Evolutionary conservation across 2,888 invertebrate genomes (phyloP).

Genomic region (Cantharis rufa): DNA sequence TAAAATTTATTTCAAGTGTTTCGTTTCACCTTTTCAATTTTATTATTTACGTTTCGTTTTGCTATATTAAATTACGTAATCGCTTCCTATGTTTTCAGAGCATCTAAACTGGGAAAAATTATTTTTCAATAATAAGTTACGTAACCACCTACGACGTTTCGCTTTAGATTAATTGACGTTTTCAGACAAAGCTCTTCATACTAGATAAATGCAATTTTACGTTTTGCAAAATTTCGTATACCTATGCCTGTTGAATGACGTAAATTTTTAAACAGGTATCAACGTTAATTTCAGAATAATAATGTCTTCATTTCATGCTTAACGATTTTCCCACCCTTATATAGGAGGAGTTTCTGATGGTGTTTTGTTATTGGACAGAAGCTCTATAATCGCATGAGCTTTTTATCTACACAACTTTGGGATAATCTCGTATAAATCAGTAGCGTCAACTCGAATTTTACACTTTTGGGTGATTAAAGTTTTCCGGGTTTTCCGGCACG

Average conservation of each 20-base stretch:
- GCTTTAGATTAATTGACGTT: neutral
- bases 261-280: neutral
- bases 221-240: neutral
- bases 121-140: neutral
- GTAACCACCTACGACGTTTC: neutral
- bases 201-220: neutral
- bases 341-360: slow-evolving; percentile 8
- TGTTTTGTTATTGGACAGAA: slow-evolving; percentile 36
- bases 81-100: too few species aligned
- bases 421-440: neutral
- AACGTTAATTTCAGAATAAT: neutral
- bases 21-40: neutral
- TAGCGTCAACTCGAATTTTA: neutral
- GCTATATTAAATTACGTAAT: neutral
- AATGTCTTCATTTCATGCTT: slow-evolving; percentile 5
- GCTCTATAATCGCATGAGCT: slow-evolving; percentile 39
- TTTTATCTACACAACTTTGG: slow-evolving; percentile 6
- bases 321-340: slow-evolving; percentile 1
- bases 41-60: neutral
- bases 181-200: neutral
- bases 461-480: neutral
- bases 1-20: neutral
- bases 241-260: neutral
- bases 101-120: too few species aligned
- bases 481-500: neutral